Evolutionary conservation across 2,113 vertebrate species (phyloP), one percentile per base, ranked within the genome.

Genomic region (Pardalotus punctatus): DNA sequence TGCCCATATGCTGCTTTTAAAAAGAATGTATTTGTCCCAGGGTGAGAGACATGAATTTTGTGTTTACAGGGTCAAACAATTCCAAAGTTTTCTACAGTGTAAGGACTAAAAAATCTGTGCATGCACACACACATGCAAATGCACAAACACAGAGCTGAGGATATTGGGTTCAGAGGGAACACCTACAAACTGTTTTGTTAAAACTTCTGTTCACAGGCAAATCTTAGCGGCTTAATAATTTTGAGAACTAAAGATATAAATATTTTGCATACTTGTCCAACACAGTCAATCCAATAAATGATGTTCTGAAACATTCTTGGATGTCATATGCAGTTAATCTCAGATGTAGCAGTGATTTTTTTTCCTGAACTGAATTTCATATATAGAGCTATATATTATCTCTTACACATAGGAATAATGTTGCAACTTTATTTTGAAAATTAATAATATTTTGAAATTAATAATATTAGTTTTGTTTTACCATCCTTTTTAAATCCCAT

Each of bases 1-100:
- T 98, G 98, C 98, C 98, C 98, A 98, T 97, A 98, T 98, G 98
- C 98, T 98, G 97, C 97, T 97, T 98, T 98, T 98, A 98, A 98
- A 98, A 98, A 98, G 97, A 97, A 98, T 96, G 97, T 93, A 82
- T 98, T 98, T 98, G 97, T 98, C 97, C 98, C 97, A 98, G 97
- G 96, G 98, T 97, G 90, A 98, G 96, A 97, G 94, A 97, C 97
- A 98, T 98, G 98, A 98, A 98, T 98, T 98, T 98, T 98, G 96
- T 97, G 97, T 98, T 98, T 98, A 97, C 98, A 97, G 98, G 98
- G 98, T 98, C 98, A 98, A 97, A 91, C 81, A 69, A 92, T 97
- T 96, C 96, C 96, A 60, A 98, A 97, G 97, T 98, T 98, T 97
- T 98, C 97, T 97, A 95, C 92, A 93, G 93, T 76, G 81, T 71